Conservation (phyloP, 2,113 vertebrate species). For the Plecturocebus donacophilus region DNA sequence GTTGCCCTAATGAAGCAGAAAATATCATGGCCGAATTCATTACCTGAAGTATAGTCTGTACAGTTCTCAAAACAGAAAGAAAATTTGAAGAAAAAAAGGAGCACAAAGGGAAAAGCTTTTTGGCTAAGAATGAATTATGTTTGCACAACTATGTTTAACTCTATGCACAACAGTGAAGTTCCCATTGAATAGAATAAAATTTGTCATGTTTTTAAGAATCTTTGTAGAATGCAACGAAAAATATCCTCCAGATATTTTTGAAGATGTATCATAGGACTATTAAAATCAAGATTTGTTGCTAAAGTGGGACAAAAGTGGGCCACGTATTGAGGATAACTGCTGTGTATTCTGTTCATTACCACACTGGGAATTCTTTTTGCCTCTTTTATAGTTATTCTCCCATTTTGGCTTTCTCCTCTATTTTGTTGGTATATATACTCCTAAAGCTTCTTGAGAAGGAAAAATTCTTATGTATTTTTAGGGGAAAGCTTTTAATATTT, state of each 20-base stretch:
- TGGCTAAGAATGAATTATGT: neutral
- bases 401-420: neutral
- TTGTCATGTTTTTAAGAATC: neutral
- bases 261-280: neutral
- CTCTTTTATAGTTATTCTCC: neutral
- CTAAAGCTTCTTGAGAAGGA: neutral
- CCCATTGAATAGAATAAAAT: neutral
- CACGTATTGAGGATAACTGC: rapidly evolving
- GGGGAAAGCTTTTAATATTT: neutral
- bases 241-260: neutral
- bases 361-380: neutral
- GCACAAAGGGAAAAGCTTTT: neutral
- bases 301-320: neutral
- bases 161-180: neutral
- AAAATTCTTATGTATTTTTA: neutral
- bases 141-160: neutral
- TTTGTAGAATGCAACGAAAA: neutral
- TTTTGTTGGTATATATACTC: neutral
- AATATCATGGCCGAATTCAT: neutral
- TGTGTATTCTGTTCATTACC: rapidly evolving
- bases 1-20: neutral
- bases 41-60: neutral
- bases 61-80: neutral
- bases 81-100: neutral
- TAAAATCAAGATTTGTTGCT: neutral